These are phyloP conservation scores for Anableps anableps DNA, from an alignment of 2,797 vertebrate species.

Conservation along the genomic window DNA sequence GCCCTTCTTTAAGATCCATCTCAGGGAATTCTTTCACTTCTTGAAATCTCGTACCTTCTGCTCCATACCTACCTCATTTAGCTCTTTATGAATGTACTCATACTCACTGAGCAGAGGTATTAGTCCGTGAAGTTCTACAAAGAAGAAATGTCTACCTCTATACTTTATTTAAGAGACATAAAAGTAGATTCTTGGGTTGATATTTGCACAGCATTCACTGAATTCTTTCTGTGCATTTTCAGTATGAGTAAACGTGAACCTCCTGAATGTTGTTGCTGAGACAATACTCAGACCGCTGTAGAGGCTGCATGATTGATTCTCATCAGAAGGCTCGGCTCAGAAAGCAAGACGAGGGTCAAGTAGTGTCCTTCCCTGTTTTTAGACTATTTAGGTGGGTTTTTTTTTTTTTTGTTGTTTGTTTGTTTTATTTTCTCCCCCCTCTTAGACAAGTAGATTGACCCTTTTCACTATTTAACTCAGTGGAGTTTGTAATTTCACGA, in stretches of 20 bases:
- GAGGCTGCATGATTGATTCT: conserved; percentile 74
- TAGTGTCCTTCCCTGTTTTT: conserved; percentile 48
- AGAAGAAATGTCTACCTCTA: conserved; percentile 94
- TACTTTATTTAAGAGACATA: conserved; percentile 83
- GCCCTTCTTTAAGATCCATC: conserved; percentile 73
- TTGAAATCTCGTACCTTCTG: conserved; percentile 87
- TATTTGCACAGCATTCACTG: conserved; percentile 86
- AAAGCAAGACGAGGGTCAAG: conserved; percentile 62
- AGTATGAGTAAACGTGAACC: conserved; percentile 75
- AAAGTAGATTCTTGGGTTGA: conserved; percentile 79
- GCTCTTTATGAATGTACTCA: conserved; percentile 98
- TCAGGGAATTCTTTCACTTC: conserved; percentile 88
- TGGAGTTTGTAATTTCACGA: conserved; percentile 36
- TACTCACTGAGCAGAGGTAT: conserved; percentile 90
- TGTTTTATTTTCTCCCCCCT: not conserved
- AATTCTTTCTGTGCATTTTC: conserved; percentile 83
- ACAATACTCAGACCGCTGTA: conserved; percentile 77
- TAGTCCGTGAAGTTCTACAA: conserved; percentile 94
- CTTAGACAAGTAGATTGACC: conserved; percentile 26
- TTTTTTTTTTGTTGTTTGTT: conserved; percentile 5
- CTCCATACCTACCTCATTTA: conserved; percentile 99
- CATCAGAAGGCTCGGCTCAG: conserved; percentile 61
- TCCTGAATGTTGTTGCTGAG: conserved; percentile 85
- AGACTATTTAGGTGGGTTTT: conserved; percentile 23
- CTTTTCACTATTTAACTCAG: conserved; percentile 44